phyloP scores from a whole-genome alignment of 1,140 invertebrate genomes.

The Camponotus vicinus region DNA sequence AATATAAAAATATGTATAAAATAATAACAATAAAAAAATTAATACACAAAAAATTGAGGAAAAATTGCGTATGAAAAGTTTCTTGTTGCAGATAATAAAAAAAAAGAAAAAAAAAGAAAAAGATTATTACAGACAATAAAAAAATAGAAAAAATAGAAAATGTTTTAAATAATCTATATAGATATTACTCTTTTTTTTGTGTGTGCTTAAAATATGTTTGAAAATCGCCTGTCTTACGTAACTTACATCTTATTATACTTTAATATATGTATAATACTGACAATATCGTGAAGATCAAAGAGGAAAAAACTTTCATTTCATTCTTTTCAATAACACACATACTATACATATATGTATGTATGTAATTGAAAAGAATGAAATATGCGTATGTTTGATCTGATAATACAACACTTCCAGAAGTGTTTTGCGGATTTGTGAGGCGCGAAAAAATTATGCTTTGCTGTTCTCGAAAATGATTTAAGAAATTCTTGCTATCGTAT shows the following conservation, averaged over 20 bases:
- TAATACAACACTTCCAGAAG: background rate
- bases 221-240: background rate
- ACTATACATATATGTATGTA: background rate
- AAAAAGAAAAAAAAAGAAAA: too few species aligned
- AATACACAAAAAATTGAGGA: background rate
- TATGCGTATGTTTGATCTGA: background rate
- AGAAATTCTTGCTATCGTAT: background rate
- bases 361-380: background rate
- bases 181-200: background rate
- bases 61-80: background rate
- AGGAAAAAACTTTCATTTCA: background rate
- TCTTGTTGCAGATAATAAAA: too few species aligned
- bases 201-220: background rate
- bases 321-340: background rate
- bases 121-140: too few species aligned
- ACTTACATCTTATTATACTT: background rate
- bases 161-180: background rate
- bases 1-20: background rate
- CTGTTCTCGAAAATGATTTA: slow-evolving; percentile 26
- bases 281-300: background rate
- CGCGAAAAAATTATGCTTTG: slow-evolving; percentile 18
- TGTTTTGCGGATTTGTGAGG: slow-evolving; percentile 6
- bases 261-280: background rate
- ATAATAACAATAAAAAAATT: background rate
- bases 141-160: too few species aligned